Conservation (phyloP, 2,797 vertebrate genomes). For the Hylomyscus alleni region DNA sequence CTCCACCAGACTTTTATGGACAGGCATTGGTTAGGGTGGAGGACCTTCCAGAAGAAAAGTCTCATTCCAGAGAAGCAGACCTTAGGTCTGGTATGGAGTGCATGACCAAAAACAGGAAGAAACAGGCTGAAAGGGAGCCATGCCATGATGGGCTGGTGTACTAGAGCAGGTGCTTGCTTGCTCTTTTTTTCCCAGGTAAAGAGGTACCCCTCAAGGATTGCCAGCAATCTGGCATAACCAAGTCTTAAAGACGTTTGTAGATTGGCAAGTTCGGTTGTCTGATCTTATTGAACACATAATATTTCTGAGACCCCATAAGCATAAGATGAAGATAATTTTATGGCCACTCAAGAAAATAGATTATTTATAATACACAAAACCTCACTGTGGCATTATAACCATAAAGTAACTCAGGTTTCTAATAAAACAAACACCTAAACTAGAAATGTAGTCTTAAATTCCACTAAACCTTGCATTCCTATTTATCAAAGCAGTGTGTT, state of each 20-base stretch:
- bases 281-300: constrained; percentile 26
- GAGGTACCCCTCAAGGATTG: neutral
- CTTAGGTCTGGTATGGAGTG: neutral
- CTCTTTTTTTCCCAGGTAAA: neutral
- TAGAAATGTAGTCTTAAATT: neutral
- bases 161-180: neutral
- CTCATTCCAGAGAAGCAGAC: neutral
- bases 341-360: neutral
- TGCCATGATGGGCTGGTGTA: accelerated
- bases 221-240: neutral
- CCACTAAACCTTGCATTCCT: neutral
- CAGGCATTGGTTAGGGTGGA: neutral
- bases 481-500: neutral
- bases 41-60: neutral
- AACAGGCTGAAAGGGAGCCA: neutral
- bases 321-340: neutral
- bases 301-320: neutral
- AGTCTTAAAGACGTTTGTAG: neutral
- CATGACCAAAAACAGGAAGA: neutral
- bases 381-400: neutral
- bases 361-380: neutral
- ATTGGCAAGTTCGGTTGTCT: neutral
- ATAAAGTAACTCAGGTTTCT: neutral
- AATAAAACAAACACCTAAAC: neutral
- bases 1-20: neutral